Base-by-base conservation (phyloP, 2,888 invertebrate species). In the Pheosia gnoma region DNA sequence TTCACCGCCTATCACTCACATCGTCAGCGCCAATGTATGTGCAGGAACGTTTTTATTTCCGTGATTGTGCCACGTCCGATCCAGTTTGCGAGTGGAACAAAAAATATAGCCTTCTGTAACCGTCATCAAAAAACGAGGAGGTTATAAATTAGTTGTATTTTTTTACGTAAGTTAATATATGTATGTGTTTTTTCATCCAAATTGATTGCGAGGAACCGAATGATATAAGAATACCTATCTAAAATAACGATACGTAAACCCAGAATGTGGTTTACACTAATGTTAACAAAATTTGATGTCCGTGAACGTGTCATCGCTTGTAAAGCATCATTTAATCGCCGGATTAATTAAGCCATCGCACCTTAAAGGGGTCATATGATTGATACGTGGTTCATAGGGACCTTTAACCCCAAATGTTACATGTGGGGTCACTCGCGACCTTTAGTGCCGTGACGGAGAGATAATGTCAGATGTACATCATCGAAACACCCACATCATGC, bases 321-420 rank as follows among this genome's bases (percentile, higher is more conserved):
- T 25, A 25, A 25, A 2, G 41, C 41, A 8, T 5, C 0, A 72
- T 63, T 3, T 7, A 41, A 41, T 41, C 6, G 8, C 41, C 62
- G 55, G 59, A 47, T 60, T 71, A 74, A 74, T 74, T 68, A 67
- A 71, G 59, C 61, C 62, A 63, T 59, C 59, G 69, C 54, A 51
- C 65, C 61, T 64, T 64, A 49, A 62, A 71, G 72, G 67, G 72
- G 75, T 75, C 77, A 78, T 78, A 77, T 71, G 77, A 79, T 79
- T 77, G 68, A 78, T 77, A 72, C 64, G 66, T 60, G 75, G 71
- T 75, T 73, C 70, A 78, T 68, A 64, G 61, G 59, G 61, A 61
- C 36, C 58, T 51, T 57, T 71, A 67, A 69, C 63, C 73, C 56
- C 41, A 37, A 45, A 13, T 25, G 55, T 41, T 5, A 13, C 25